These are phyloP conservation scores for Microplitis deprimator DNA, from an alignment of 2,888 invertebrate genomes.

Conservation along the genomic window DNA sequence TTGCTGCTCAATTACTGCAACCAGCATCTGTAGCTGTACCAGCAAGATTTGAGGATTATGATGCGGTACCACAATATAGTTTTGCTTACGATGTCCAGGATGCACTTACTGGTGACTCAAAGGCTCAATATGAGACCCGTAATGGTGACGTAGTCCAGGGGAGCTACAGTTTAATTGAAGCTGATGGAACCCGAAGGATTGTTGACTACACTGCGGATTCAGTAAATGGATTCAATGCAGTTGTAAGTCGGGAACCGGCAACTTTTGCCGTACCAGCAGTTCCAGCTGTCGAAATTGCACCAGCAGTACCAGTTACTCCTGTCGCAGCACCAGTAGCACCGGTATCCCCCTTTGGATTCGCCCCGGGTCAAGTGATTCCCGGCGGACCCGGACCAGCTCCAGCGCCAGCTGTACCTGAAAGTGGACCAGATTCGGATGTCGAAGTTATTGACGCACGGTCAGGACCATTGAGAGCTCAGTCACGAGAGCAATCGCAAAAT, in stretches of 20 bases:
- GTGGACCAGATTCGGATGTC: slow-evolving; percentile 67
- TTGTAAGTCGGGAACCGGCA: slow-evolving; percentile 67
- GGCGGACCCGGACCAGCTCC: slow-evolving; percentile 39
- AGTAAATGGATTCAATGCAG: slow-evolving; percentile 65
- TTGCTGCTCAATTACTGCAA: slow-evolving; percentile 42
- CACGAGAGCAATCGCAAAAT: slow-evolving; percentile 15
- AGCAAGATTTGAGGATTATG: slow-evolving; percentile 61
- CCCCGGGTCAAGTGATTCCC: slow-evolving; percentile 37
- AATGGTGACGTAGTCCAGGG: slow-evolving; percentile 65
- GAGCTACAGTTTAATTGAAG: slow-evolving; percentile 65
- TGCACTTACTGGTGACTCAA: slow-evolving; percentile 63
- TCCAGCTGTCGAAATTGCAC: slow-evolving; percentile 62
- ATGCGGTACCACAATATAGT: slow-evolving; percentile 62
- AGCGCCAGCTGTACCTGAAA: slow-evolving; percentile 56
- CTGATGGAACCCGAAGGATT: slow-evolving; percentile 64
- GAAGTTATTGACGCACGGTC: slow-evolving; percentile 66
- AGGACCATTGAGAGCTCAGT: slow-evolving; percentile 49
- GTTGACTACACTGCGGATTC: slow-evolving; percentile 66
- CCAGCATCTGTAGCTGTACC: slow-evolving; percentile 47
- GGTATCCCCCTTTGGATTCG: slow-evolving; percentile 37
- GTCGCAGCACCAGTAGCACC: slow-evolving; percentile 41
- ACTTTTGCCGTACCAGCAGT: slow-evolving; percentile 51
- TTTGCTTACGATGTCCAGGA: slow-evolving; percentile 67
- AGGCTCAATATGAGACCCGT: slow-evolving; percentile 64
- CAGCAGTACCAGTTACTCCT: slow-evolving; percentile 54